Evolutionary conservation across 1,140 invertebrate genomes (phyloP).

Genomic region (Periplaneta americana): DNA sequence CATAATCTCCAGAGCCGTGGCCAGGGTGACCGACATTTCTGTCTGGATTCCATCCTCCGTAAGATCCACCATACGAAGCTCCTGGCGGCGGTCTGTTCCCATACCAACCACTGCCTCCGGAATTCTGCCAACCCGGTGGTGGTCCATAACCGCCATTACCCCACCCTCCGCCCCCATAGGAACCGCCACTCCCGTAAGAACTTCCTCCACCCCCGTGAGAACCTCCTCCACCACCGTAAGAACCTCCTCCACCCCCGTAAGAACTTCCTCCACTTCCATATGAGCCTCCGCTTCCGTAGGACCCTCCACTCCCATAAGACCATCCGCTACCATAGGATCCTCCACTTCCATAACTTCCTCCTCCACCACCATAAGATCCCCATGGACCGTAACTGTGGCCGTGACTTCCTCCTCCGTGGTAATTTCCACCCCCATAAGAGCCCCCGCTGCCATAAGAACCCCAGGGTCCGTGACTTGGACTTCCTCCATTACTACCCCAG

Average conservation of each 20-base stretch:
- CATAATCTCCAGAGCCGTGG: not conserved
- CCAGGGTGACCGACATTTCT: not conserved
- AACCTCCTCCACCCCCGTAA: not conserved
- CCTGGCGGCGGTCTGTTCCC: not conserved
- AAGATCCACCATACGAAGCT: too few relatives aligned
- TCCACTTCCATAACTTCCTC: not conserved
- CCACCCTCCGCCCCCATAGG: too few relatives aligned
- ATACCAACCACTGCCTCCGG: not conserved
- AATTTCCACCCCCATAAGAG: too few relatives aligned
- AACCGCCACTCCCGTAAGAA: too few relatives aligned
- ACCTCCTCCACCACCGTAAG: not conserved
- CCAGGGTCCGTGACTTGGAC: not conserved
- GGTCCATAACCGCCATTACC: too few relatives aligned
- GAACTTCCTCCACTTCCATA: too few relatives aligned
- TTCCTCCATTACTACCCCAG: not conserved
- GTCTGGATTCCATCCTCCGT: not conserved
- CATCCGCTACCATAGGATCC: not conserved
- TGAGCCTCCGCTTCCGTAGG: too few relatives aligned
- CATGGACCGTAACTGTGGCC: too few relatives aligned
- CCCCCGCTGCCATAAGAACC: conserved; percentile 2
- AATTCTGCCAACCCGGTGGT: not conserved
- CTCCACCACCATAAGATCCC: not conserved
- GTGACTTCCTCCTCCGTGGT: not conserved
- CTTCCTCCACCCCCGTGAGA: not conserved
- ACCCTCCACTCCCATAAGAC: too few relatives aligned